Percentiles rank a stretch among this genome's conserved stretches.
phyloP scores from a whole-genome alignment of 2,113 vertebrate species.

The Nymphicus hollandicus region DNA sequence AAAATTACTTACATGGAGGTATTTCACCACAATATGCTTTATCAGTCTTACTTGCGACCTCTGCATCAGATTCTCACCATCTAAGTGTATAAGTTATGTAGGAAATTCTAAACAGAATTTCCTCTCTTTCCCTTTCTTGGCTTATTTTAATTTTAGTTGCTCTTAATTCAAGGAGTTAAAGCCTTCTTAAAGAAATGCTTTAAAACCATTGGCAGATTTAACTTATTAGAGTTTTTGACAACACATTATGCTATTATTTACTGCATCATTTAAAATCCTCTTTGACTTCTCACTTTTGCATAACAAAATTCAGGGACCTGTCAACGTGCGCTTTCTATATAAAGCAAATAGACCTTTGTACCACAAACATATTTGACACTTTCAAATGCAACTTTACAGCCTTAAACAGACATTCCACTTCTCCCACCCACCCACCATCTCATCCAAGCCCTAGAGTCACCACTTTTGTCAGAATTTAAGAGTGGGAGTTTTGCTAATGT shows the following conservation, averaged over 20 bases:
- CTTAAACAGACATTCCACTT: constrained; percentile 8
- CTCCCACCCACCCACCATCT: background rate
- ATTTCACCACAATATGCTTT: background rate
- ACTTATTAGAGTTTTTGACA: background rate
- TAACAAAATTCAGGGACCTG: background rate
- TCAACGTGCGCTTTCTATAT: constrained; percentile 16
- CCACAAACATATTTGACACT: constrained; percentile 26
- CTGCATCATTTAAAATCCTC: background rate
- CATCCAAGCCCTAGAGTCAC: constrained; percentile 1
- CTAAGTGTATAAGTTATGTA: background rate
- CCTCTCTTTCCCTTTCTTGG: background rate
- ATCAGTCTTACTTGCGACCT: background rate
- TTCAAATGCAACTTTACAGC: constrained; percentile 5
- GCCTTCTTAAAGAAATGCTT: background rate
- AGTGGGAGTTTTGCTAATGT: background rate
- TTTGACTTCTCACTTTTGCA: constrained; percentile 17
- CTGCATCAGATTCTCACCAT: background rate
- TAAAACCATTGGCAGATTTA: background rate
- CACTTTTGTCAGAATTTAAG: background rate
- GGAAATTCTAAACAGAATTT: background rate
- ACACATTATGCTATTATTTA: background rate
- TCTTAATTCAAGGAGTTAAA: background rate
- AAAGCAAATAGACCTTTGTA: constrained; percentile 2
- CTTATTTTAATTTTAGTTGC: background rate
- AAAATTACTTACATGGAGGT: background rate